Evolutionary conservation across 1,140 invertebrate genomes (phyloP), one percentile per base, ranked within the genome.

Genomic region (Theocolax elegans): DNA sequence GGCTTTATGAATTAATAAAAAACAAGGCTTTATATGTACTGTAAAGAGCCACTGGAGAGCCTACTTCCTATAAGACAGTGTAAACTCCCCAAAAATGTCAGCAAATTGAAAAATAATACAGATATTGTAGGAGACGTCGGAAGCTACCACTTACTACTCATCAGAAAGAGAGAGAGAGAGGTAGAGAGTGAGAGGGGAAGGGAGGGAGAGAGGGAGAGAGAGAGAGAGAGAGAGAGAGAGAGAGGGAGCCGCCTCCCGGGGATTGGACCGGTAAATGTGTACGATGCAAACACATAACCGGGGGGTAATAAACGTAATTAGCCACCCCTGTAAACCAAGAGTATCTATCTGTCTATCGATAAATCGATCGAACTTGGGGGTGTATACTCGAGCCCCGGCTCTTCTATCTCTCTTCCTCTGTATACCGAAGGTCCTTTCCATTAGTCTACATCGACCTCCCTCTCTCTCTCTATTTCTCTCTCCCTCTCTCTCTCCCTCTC

Each of bases 231-330:
- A n/a, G n/a, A n/a, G n/a, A n/a, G n/a, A n/a, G n/a, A n/a, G n/a
- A n/a, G 42, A 19, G 27, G 17, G 38, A 23, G 13, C 42, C 56
- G 59, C 17, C 40, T 64, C 58, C 29, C 59, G n/a, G 71, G 44
- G 19, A 67, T 65, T 40, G 29, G 10, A 70, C 54, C 53, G 62
- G 54, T 56, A 67, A 75, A 77, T 82, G 78, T 83, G 80, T 79
- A 76, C 80, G 70, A 60, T 75, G 78, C 78, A 82, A 84, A 83
- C 81, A 82, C 80, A 80, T 81, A 80, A 81, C 76, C 80, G 74
- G 51, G 17, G 75, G 79, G 76, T 83, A 84, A 83, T 82, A 82
- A 82, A 84, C 80, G 82, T 84, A 84, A 84, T 84, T 83, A 84
- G 79, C 78, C 73, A 77, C 74, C 79, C 74, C 75, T 80, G 77